phyloP scores from a whole-genome alignment of 2,888 invertebrate genomes.

The Kryphioiulus occultus region DNA sequence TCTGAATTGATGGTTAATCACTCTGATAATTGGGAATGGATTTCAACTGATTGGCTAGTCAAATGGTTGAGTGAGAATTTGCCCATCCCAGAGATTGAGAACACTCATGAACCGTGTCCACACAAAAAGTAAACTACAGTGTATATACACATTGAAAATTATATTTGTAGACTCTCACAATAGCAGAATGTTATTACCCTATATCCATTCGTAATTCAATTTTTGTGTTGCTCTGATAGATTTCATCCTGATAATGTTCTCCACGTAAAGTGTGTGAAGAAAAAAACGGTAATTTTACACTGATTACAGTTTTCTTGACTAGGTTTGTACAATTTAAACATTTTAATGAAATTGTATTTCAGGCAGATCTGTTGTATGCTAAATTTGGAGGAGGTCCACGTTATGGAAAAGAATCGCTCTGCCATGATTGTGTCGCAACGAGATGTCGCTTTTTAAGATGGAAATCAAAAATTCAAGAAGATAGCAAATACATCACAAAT shows the following conservation, averaged over 20 bases:
- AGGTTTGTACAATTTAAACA: background rate
- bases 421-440: slow-evolving; percentile 59
- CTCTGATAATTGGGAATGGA: slow-evolving; percentile 63
- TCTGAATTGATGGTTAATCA: slow-evolving; percentile 49
- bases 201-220: background rate
- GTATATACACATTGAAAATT: background rate
- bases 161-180: too few relatives aligned
- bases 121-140: slow-evolving; percentile 59
- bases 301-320: background rate
- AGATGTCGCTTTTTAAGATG: slow-evolving; percentile 59
- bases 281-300: slow-evolving; percentile 58
- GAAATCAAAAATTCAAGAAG: slow-evolving; percentile 58
- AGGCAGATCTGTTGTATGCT: slow-evolving; percentile 64
- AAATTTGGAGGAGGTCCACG: slow-evolving; percentile 65
- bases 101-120: slow-evolving; percentile 64
- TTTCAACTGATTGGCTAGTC: slow-evolving; percentile 67
- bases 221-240: slow-evolving; percentile 57
- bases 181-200: background rate
- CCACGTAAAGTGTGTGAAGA: slow-evolving; percentile 64
- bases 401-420: slow-evolving; percentile 59
- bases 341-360: slow-evolving; percentile 39
- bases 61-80: slow-evolving; percentile 65
- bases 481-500: slow-evolving; percentile 59
- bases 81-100: slow-evolving; percentile 64
- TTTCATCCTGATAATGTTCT: slow-evolving; percentile 65